Base-by-base conservation (phyloP, 2,888 invertebrate genomes). In the Lasiommata megera region DNA sequence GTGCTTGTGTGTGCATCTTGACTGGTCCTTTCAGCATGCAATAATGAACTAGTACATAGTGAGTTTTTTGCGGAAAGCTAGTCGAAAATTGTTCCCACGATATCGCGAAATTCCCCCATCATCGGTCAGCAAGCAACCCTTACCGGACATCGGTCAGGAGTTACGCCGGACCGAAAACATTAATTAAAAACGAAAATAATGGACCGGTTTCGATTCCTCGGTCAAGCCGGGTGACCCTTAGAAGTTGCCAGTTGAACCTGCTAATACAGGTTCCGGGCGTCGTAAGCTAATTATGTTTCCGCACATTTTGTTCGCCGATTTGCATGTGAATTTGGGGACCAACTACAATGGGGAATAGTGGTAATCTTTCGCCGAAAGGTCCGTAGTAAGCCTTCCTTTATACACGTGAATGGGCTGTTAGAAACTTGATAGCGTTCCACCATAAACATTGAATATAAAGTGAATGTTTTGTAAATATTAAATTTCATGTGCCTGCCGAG, bases 251-350 rank as follows among this genome's bases (percentile, higher is more conserved):
- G 28, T 23, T 29, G 46, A 46, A 68, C 68, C 72, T 70, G 70
- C 67, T 64, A 61, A 69, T 70, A 65, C 69, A 48, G 67, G 68
- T 69, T 67, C 67, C 67, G 65, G 72, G 75, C 72, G 76, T 74
- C 73, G 75, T 82, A 82, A 85, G 84, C 88, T 89, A 90, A 91
- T 91, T 91, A 90, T 90, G 82, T 86, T 85, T 88, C 86, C 82
- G 84, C 90, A 88, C 89, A 87, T 88, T 86, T 85, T 83, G 89
- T 83, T 77, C 73, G 65, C 62, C 69, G 64, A 86, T 89, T 88
- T 88, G 87, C 88, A 89, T 88, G 80, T 76, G 88, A 88, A 88
- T 86, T 72, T 78, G 74, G 79, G 79, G 72, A 70, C 67, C 62
- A 70, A 71, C 75, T 58, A 88, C 83, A 88, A 87, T 85, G 79